Evolutionary conservation across 2,113 vertebrate species (phyloP), one percentile per base, ranked within the genome.

Genomic region (Numida meleagris): DNA sequence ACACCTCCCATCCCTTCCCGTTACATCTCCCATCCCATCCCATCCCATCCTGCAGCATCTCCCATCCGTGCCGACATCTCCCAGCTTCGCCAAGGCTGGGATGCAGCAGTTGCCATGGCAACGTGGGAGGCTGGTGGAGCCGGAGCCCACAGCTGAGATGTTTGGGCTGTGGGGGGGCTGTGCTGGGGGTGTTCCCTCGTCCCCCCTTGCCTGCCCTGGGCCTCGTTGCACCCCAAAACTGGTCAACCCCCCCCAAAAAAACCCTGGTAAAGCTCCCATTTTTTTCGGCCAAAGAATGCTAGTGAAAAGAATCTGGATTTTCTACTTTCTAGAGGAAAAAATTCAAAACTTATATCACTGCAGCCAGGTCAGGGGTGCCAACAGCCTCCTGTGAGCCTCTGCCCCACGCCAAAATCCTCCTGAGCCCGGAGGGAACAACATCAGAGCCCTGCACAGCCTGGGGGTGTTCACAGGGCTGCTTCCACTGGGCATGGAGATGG

Each of bases 51-150:
- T 25, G 31, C 31, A 34, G 57, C 36, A 27, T 62, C 59, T 38
- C 59, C 36, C 24, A 7, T 17, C 61, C 24, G 18, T 20, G 18
- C 33, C 11, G 33, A 58, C 11, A 12, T 50, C 57, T 75, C 58
- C 70, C 4, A 3, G 63, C 89, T 84, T 72, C 57, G 45, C 78
- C 8, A 5, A 45, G n/a, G 88, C 91, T 36, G 90, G 95, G 94
- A 95, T 96, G 93, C 91, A 82, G 79, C 85, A 1, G 91, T 95
- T 86, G 89, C 31, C 95, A 86, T 94, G 91, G 68, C 79, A 94
- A 97, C 72, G 0, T 0, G 2, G 34, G 95, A 94, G 82, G 63
- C 75, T 78, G 68, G 62, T 3, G 0, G 8, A 81, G 90, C 70
- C 0, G 1, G 25, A 89, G 67, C 86, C 62, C 2, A 1, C 33